Evolutionary conservation across 1,140 invertebrate species (phyloP).

Genomic region (Camponotus pennsylvanicus): DNA sequence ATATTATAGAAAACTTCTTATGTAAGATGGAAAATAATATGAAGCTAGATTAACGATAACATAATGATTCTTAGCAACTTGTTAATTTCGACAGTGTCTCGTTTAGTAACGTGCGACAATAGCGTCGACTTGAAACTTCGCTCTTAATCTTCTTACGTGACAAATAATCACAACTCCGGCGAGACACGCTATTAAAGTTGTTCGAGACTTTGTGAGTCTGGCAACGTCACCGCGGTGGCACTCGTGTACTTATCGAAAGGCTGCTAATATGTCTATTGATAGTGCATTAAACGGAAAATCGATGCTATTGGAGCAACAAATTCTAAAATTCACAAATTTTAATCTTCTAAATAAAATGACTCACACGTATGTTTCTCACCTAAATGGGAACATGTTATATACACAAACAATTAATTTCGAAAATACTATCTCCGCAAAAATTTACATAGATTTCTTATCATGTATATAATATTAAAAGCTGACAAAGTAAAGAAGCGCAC

Average conservation of each 20-base stretch:
- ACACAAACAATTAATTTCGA: neutral
- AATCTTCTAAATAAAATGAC: conserved; percentile 1
- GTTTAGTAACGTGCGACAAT: conserved; percentile 43
- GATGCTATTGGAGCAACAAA: neutral
- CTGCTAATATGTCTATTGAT: conserved; percentile 19
- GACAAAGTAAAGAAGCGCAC: neutral
- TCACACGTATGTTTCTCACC: too few relatives aligned
- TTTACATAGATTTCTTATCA: neutral
- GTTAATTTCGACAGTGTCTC: conserved; percentile 46
- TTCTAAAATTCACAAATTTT: neutral
- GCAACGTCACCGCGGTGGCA: neutral
- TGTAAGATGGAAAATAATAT: neutral
- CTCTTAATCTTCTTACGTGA: conserved; percentile 62
- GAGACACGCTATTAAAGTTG: conserved; percentile 55
- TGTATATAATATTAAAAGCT: neutral
- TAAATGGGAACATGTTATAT: neutral
- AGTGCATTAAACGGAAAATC: neutral
- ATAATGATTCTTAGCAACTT: conserved; percentile 52
- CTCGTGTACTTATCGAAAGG: neutral
- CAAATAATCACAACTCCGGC: conserved; percentile 53
- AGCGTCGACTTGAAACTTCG: conserved; percentile 42
- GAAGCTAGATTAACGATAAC: conserved; percentile 13
- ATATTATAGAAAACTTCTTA: neutral
- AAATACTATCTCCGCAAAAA: neutral
- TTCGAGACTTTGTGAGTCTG: conserved; percentile 39